These are phyloP conservation scores for Thymelicus sylvestris DNA, from an alignment of 2,888 invertebrate species.

Conservation along the genomic window DNA sequence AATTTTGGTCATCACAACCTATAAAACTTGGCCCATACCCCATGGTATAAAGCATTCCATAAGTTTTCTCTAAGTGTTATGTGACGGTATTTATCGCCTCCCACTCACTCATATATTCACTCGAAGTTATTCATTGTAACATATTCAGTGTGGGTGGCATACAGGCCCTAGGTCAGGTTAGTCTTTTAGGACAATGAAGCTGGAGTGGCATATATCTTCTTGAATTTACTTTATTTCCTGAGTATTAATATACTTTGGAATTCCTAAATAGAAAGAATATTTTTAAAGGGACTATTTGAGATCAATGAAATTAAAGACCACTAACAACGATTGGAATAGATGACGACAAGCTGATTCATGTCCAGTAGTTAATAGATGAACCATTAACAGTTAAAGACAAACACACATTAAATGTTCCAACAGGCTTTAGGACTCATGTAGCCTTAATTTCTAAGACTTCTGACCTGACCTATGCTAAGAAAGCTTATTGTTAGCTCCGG, in stretches of 20 bases:
- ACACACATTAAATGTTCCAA: background rate
- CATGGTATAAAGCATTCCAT: conserved; percentile 29
- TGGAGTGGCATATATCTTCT: background rate
- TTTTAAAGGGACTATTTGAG: no score
- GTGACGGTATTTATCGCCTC: conserved; percentile 51
- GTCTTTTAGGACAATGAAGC: conserved; percentile 17
- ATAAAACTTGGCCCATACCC: conserved; percentile 23
- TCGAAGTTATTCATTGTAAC: conserved; percentile 43
- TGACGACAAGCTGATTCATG: no score
- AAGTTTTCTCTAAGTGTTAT: conserved; percentile 33
- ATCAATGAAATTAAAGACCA: no score
- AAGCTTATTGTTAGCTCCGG: conserved; percentile 1
- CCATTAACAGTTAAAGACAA: no score
- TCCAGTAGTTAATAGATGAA: no score
- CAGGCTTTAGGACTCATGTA: background rate
- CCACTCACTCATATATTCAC: conserved; percentile 47
- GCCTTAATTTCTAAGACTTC: background rate
- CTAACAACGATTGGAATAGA: no score
- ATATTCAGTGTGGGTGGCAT: conserved; percentile 37
- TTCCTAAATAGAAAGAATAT: no score
- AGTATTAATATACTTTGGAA: no score
- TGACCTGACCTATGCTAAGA: conserved; percentile 7
- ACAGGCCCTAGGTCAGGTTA: conserved; percentile 16
- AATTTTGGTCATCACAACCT: conserved; percentile 21
- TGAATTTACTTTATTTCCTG: background rate